Percentiles rank a stretch among this genome's conserved stretches.
These are phyloP conservation scores for Glareola pratincola DNA, from an alignment of 2,113 vertebrate species.

Conservation along the genomic window DNA sequence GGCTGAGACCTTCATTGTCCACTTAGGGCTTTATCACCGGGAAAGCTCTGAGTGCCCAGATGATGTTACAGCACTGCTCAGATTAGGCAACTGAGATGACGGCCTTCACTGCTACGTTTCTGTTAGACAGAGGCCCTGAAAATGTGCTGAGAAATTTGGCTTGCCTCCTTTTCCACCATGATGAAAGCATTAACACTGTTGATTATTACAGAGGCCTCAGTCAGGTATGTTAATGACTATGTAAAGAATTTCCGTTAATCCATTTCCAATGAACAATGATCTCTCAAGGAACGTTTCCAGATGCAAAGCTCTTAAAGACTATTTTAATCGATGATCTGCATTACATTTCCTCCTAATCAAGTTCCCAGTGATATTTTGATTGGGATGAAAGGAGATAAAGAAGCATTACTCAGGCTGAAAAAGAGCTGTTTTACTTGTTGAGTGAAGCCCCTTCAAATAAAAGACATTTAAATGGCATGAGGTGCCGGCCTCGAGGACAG, in stretches of 20 bases:
- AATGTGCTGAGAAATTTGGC: background rate
- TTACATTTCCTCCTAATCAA: slow-evolving; percentile 12
- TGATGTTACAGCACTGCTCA: background rate
- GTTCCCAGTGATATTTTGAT: background rate
- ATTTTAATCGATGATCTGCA: background rate
- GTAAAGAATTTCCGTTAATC: background rate
- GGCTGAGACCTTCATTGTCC: background rate
- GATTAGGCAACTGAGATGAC: background rate
- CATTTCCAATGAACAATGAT: background rate
- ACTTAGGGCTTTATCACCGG: background rate
- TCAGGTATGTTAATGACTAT: background rate
- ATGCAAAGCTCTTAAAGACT: background rate
- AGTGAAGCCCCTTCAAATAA: background rate
- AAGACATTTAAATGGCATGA: background rate
- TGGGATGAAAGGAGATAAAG: background rate
- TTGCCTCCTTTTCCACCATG: background rate
- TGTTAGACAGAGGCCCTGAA: background rate
- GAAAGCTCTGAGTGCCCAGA: background rate
- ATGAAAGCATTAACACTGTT: background rate
- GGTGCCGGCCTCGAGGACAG: background rate
- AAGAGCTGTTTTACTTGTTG: background rate
- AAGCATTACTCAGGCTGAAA: background rate
- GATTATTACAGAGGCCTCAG: background rate
- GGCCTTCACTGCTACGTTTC: background rate
- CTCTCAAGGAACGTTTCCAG: background rate